These are phyloP conservation scores for Nemotelus pantherinus DNA, from an alignment of 2,888 invertebrate species.

Conservation along the genomic window DNA sequence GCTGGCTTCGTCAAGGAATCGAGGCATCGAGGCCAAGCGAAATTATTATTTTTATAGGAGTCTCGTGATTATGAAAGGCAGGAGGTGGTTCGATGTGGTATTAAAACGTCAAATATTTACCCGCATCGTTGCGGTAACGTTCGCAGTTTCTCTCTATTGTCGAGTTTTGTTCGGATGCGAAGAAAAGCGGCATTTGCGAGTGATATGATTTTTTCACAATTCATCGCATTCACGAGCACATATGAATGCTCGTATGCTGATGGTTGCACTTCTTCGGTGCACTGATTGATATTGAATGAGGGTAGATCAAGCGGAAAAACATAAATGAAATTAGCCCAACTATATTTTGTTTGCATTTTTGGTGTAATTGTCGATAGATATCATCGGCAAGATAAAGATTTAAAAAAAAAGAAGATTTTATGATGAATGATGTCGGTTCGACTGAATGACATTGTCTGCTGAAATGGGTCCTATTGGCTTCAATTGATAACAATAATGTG, in stretches of 20 bases:
- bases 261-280: not conserved
- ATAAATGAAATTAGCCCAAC: constrained; percentile 20
- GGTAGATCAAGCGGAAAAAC: constrained; percentile 2
- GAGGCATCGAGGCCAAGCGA: not conserved
- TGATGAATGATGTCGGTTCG: too few species aligned
- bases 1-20: not conserved
- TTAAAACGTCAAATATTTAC: constrained; percentile 55
- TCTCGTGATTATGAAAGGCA: constrained; percentile 2
- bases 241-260: not conserved
- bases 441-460: too few species aligned
- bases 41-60: constrained; percentile 38
- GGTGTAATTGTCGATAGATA: not conserved
- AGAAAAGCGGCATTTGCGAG: constrained; percentile 4
- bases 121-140: constrained; percentile 55
- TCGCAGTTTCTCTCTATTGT: constrained; percentile 51
- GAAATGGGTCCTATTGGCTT: too few species aligned
- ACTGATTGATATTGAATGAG: constrained; percentile 18
- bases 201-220: not conserved
- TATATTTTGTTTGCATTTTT: not conserved
- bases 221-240: not conserved
- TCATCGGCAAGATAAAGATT: too few species aligned
- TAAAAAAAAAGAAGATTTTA: too few species aligned
- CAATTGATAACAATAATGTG: too few species aligned
- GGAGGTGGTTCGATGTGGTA: constrained; percentile 46
- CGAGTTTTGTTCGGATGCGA: not conserved